Evolutionary conservation across 2,113 vertebrate genomes (phyloP).

Genomic region (Gulo gulo): DNA sequence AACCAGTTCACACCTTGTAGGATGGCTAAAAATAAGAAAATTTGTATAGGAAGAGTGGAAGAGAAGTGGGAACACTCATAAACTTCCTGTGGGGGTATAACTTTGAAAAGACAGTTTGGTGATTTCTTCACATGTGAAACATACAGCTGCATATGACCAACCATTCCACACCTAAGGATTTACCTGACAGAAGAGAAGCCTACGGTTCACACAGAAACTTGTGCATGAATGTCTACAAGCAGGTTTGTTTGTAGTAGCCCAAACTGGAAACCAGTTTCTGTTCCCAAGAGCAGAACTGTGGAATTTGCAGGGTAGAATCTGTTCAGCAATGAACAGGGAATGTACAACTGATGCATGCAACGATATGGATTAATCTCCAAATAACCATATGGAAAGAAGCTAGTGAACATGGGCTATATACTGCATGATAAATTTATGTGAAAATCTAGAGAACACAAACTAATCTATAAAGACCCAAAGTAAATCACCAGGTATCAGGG

Average conservation of each 20-base stretch:
- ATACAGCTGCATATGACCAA: not conserved
- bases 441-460: not conserved
- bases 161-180: not conserved
- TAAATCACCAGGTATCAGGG: not conserved
- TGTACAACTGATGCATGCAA: not conserved
- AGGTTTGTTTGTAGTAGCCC: not conserved
- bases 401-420: not conserved
- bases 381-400: not conserved
- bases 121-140: not conserved
- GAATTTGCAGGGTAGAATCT: not conserved
- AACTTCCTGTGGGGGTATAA: not conserved
- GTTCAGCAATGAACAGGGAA: not conserved
- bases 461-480: not conserved
- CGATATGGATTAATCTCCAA: not conserved
- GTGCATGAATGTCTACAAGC: not conserved
- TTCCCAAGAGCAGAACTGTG: not conserved
- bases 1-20: not conserved
- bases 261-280: not conserved
- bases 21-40: not conserved
- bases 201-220: not conserved
- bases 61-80: not conserved
- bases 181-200: not conserved
- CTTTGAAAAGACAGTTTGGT: not conserved
- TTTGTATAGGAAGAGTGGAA: not conserved
- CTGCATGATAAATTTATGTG: not conserved